Evolutionary conservation across 2,888 invertebrate genomes (phyloP).

Genomic region (Eueremaeus valkanovi): DNA sequence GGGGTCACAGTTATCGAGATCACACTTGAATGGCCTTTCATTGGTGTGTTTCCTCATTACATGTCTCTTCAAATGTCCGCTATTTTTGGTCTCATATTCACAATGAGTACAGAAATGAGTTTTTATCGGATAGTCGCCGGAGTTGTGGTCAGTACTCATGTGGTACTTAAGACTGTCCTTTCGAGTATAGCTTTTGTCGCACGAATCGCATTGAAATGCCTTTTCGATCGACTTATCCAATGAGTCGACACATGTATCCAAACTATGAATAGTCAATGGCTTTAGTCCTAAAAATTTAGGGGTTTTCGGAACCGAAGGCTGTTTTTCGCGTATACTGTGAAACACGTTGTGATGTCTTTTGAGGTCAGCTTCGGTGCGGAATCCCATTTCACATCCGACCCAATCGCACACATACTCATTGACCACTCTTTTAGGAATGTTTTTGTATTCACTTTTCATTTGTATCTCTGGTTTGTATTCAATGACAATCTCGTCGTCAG

Average conservation of each 20-base stretch:
- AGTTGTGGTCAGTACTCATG: background rate
- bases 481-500: background rate
- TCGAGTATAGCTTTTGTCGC: slow-evolving; percentile 21
- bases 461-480: background rate
- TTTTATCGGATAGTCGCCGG: background rate
- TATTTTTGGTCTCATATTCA: slow-evolving; percentile 15
- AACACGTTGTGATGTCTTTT: background rate
- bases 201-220: slow-evolving; percentile 1
- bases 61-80: slow-evolving; percentile 10
- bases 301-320: background rate
- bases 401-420: slow-evolving; percentile 12
- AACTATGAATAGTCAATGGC: background rate
- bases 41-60: background rate
- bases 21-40: slow-evolving; percentile 18
- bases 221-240: background rate
- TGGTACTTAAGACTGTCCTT: background rate
- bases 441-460: background rate
- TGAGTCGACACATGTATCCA: background rate
- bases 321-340: background rate
- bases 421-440: background rate
- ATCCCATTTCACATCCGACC: slow-evolving; percentile 8
- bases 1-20: background rate
- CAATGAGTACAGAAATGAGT: slow-evolving; percentile 4
- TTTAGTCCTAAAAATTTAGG: background rate
- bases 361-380: background rate